Base-by-base conservation (phyloP, 2,888 invertebrate species). In the Pollenia griseotomentosa region DNA sequence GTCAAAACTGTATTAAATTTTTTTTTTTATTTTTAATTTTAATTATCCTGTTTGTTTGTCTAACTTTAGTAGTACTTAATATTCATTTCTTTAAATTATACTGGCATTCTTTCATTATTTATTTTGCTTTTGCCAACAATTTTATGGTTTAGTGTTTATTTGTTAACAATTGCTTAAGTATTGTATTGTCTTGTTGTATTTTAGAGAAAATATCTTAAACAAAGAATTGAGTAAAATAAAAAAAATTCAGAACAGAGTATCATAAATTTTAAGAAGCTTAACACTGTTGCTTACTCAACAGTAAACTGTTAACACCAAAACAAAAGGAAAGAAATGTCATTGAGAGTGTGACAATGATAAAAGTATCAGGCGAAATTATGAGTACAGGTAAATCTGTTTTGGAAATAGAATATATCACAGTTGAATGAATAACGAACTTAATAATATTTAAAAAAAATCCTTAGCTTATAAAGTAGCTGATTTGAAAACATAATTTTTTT, bases 191-290 rank as follows among this genome's bases (percentile, higher is more conserved):
- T 81, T 57, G 46, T 55, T 42, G 48, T 59, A 12, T 61, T 57
- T 66, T 74, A 44, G 8, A 12, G 11, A 42, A 80, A 53, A 51
- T 51, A 61, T 11, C 46, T 12, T 14, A 40, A 61, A 61, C 11
- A 42, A 42, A 55, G 44, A 12, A 55, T 44, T 33, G 11, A 48
- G 46, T 74, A 16, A 42, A 55, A 53, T 1, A 61, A n/a, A 53
- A 10, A 19, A 16, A 16, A 40, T 33, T 51, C 16, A 55, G 70
- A 68, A 53, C 51, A 75, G n/a, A 70, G 81, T 74, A 82, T 84
- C 73, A 88, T 87, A 85, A 88, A 88, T 86, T 88, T 86, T 86
- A 88, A 88, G 88, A 77, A 86, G 88, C 88, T 88, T 88, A 88
- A 83, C 85, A 86, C 86, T 83, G 85, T 85, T 88, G 88, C 87